phyloP scores from a whole-genome alignment of 1,140 invertebrate genomes.

The Rhyzopertha dominica region DNA sequence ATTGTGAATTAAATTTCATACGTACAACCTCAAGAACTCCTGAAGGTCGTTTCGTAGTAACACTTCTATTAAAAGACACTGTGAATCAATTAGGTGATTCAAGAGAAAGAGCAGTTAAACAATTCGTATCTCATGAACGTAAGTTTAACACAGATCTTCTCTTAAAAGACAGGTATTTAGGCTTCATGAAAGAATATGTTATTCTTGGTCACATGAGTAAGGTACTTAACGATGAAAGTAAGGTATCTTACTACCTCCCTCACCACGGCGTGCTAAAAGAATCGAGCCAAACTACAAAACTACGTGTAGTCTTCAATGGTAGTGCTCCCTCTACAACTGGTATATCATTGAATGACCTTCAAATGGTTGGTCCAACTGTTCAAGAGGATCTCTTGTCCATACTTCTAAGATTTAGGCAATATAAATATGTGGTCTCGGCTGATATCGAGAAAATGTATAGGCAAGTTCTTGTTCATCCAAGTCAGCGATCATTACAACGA shows the following conservation, averaged over 20 bases:
- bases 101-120: too few relatives aligned
- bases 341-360: background rate
- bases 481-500: constrained; percentile 32
- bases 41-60: too few relatives aligned
- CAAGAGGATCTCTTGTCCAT: constrained; percentile 2
- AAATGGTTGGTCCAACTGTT: background rate
- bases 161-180: too few relatives aligned
- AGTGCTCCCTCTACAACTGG: background rate
- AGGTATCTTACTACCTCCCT: background rate
- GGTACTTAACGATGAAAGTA: too few relatives aligned
- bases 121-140: too few relatives aligned
- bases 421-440: background rate
- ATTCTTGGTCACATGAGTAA: too few relatives aligned
- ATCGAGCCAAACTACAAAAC: background rate
- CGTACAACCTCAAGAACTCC: too few relatives aligned
- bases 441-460: constrained; percentile 3
- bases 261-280: constrained; percentile 1
- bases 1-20: too few relatives aligned
- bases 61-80: too few relatives aligned
- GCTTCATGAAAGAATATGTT: too few relatives aligned
- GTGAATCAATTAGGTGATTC: too few relatives aligned
- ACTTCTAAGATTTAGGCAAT: background rate
- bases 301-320: background rate
- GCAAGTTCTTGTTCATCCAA: background rate
- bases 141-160: too few relatives aligned